These are phyloP conservation scores for Schlechtendalia chinensis DNA, from an alignment of 1,140 invertebrate species.

Conservation along the genomic window DNA sequence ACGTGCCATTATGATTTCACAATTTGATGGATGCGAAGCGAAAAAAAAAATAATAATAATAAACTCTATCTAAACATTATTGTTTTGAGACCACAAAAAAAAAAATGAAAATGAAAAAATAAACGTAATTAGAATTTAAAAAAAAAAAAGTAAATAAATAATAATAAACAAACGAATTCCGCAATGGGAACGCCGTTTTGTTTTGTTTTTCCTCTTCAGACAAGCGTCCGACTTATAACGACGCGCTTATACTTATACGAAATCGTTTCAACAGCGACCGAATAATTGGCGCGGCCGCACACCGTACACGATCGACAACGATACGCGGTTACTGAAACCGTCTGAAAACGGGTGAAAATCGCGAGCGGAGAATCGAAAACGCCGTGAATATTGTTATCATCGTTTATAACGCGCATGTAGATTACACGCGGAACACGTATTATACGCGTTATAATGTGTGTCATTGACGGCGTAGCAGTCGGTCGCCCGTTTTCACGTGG, in stretches of 20 bases:
- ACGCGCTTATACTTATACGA: no score
- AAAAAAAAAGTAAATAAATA: no score
- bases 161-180: neutral
- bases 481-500: neutral
- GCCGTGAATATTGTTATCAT: no score
- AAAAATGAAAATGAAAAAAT: conserved; percentile 8
- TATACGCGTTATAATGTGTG: neutral
- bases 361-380: neutral
- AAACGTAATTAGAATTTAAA: neutral
- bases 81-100: neutral
- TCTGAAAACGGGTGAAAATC: neutral
- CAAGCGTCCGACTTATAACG: no score
- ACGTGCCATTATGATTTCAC: neutral
- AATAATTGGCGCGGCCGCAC: no score
- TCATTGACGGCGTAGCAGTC: no score
- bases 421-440: neutral
- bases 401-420: no score
- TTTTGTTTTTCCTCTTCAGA: no score
- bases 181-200: neutral
- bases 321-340: neutral
- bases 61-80: neutral
- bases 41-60: neutral
- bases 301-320: no score
- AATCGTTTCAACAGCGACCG: no score
- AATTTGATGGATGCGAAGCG: neutral